phyloP scores from a whole-genome alignment of 2,888 invertebrate genomes.

The Acanthococcus lagerstroemiae region DNA sequence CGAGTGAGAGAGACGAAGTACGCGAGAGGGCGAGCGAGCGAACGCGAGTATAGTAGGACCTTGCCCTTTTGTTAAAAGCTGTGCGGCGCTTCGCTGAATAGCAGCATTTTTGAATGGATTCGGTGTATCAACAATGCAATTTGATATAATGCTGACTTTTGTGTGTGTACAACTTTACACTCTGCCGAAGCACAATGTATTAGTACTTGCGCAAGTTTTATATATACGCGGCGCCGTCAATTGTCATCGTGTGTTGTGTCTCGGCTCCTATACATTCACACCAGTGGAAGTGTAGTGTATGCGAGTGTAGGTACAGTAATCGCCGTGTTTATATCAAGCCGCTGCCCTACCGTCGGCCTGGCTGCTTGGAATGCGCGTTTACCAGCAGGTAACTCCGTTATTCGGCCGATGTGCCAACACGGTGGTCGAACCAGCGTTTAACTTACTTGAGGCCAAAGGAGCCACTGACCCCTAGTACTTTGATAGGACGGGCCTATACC shows the following conservation, averaged over 20 bases:
- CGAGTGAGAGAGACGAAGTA: background rate
- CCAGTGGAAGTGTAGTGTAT: too few species aligned
- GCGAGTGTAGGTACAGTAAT: too few species aligned
- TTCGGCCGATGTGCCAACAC: too few species aligned
- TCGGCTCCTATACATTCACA: too few species aligned
- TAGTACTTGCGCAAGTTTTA: slow-evolving; percentile 26
- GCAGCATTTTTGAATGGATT: slow-evolving; percentile 29
- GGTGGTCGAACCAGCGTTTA: too few species aligned
- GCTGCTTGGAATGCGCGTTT: too few species aligned
- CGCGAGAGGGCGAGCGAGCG: background rate
- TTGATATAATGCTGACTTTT: slow-evolving; percentile 29
- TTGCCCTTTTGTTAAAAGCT: slow-evolving; percentile 28
- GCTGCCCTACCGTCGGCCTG: too few species aligned
- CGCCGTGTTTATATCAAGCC: too few species aligned
- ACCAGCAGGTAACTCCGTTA: too few species aligned
- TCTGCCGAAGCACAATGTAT: slow-evolving; percentile 24
- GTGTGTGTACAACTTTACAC: slow-evolving; percentile 24
- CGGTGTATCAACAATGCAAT: slow-evolving; percentile 25
- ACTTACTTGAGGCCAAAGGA: too few species aligned
- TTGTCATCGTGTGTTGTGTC: slow-evolving; percentile 13
- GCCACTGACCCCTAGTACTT: too few species aligned
- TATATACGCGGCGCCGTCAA: slow-evolving; percentile 9
- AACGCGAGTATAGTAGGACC: slow-evolving; percentile 9
- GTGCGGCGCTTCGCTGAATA: slow-evolving; percentile 26
- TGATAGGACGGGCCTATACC: too few species aligned